These are phyloP conservation scores for Acipenser ruthenus DNA, from an alignment of 2,797 vertebrate genomes.

Conservation along the genomic window DNA sequence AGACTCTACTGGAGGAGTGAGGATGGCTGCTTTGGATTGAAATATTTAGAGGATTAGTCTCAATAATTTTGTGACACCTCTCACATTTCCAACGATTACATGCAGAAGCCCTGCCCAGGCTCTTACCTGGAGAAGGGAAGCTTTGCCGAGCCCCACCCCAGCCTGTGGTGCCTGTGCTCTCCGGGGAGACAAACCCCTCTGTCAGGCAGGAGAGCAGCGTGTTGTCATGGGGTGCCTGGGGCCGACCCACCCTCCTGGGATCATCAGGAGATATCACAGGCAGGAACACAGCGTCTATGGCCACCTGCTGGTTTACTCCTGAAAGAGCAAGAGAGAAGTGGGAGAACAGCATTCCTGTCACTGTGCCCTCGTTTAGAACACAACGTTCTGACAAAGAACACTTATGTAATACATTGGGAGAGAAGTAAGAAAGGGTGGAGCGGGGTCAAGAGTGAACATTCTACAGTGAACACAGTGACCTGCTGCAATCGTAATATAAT, in stretches of 20 bases:
- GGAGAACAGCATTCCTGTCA: background rate
- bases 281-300: constrained; percentile 68
- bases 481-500: too few species aligned
- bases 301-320: constrained; percentile 80
- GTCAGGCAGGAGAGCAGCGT: constrained; percentile 59
- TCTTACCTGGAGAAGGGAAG: constrained; percentile 61
- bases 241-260: constrained; percentile 50
- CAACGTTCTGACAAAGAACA: too few species aligned
- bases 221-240: constrained; percentile 48
- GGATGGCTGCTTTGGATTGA: too few species aligned
- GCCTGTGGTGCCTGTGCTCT: constrained; percentile 8
- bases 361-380: too few species aligned
- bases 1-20: too few species aligned
- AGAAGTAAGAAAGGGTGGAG: background rate
- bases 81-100: too few species aligned
- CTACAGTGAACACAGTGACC: too few species aligned
- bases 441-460: background rate
- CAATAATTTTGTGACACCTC: background rate
- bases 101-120: too few species aligned
- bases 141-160: constrained; percentile 11
- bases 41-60: too few species aligned
- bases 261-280: constrained; percentile 60
- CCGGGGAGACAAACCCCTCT: constrained; percentile 50
- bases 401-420: too few species aligned
- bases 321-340: constrained; percentile 6